Percentiles rank a stretch among this genome's conserved stretches.
These are phyloP conservation scores for Drosophila sordidapex DNA, from an alignment of 2,888 invertebrate genomes.

Conservation along the genomic window DNA sequence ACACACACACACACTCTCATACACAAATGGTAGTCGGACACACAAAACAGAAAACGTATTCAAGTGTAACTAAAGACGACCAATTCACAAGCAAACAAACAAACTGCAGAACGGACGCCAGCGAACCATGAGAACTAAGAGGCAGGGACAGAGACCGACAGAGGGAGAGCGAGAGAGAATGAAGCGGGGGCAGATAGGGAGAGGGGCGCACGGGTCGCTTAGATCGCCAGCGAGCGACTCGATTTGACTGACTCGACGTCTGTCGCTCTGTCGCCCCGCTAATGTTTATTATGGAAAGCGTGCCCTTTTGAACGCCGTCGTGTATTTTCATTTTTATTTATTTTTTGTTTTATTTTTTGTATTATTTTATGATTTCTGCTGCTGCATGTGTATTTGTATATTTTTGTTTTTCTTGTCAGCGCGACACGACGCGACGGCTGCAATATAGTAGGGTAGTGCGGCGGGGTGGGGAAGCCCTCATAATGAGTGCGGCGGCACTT, in stretches of 20 bases:
- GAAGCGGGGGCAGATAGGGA: conserved; percentile 13
- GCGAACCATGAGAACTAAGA: conserved; percentile 65
- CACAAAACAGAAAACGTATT: conserved; percentile 62
- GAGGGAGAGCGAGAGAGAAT: not conserved
- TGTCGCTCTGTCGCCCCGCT: conserved; percentile 47
- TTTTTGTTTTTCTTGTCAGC: conserved; percentile 56
- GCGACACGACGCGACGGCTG: conserved; percentile 1
- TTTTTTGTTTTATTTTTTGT: conserved; percentile 40
- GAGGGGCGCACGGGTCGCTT: conserved; percentile 28
- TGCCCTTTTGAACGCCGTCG: conserved; percentile 78
- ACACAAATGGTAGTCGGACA: conserved; percentile 29
- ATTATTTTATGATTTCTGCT: conserved; percentile 39
- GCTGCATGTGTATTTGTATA: conserved; percentile 40
- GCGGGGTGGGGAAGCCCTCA: conserved; percentile 58
- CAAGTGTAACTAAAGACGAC: conserved; percentile 79
- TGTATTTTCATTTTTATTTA: conserved; percentile 66
- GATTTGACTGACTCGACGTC: conserved; percentile 23
- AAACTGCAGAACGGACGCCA: conserved; percentile 64
- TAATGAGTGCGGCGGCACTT: conserved; percentile 69
- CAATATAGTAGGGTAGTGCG: not conserved
- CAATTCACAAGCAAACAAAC: conserved; percentile 74
- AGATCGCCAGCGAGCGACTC: conserved; percentile 21
- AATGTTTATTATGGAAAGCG: conserved; percentile 80
- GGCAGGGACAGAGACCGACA: conserved; percentile 1
- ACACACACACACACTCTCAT: conserved; percentile 7